These are phyloP conservation scores for Xylophagus ater DNA, from an alignment of 2,888 invertebrate species.

Conservation along the genomic window DNA sequence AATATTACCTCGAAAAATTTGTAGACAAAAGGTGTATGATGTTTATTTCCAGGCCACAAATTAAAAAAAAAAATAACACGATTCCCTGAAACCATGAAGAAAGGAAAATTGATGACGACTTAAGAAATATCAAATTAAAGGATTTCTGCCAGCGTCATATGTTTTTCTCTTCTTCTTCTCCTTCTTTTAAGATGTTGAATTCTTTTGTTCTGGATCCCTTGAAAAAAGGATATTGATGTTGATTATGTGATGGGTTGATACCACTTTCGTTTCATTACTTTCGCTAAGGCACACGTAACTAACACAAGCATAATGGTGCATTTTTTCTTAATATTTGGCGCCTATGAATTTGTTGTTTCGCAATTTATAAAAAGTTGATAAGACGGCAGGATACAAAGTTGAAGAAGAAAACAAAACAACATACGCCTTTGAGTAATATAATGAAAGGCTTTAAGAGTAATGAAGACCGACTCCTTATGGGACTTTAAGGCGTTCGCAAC, in stretches of 20 bases:
- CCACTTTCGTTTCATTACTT: too few relatives aligned
- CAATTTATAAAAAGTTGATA: constrained; percentile 19
- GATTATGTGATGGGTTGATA: too few relatives aligned
- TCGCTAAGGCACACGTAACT: too few relatives aligned
- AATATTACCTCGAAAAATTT: too few relatives aligned
- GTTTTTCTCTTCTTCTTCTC: constrained; percentile 14
- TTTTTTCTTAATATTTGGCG: constrained; percentile 18
- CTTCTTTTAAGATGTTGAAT: constrained; percentile 3
- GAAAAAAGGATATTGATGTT: too few relatives aligned
- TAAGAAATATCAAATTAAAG: constrained; percentile 21
- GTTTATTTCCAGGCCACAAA: too few relatives aligned
- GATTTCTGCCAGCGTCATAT: constrained; percentile 22
- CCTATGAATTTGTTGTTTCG: constrained; percentile 21
- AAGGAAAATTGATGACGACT: constrained; percentile 18
- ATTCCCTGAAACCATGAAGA: constrained; percentile 8
- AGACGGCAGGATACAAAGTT: constrained; percentile 5
- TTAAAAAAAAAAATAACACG: too few relatives aligned
- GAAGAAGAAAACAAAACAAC: constrained; percentile 6
- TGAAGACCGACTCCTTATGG: constrained; percentile 13
- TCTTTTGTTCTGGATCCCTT: constrained; percentile 13
- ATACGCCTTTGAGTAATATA: too few relatives aligned
- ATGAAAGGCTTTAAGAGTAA: constrained; percentile 15
- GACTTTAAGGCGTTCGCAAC: too few relatives aligned
- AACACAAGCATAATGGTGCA: not conserved
- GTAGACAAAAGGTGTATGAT: too few relatives aligned